Evolutionary conservation across 1,140 invertebrate species (phyloP).

Genomic region (Mesaphorura yosii): DNA sequence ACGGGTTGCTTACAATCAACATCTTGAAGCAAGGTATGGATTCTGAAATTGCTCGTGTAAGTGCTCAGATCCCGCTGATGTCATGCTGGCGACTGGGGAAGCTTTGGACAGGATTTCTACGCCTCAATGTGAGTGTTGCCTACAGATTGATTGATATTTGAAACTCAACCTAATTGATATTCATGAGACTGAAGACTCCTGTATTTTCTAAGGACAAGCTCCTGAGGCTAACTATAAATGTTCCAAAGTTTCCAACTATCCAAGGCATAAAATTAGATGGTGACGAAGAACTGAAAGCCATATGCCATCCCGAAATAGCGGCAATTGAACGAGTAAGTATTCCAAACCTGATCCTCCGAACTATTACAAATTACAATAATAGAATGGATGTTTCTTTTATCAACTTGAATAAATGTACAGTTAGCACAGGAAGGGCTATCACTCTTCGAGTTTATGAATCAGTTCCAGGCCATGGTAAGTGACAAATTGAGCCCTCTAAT

Average conservation of each 20-base stretch:
- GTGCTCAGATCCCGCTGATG: conserved; percentile 8
- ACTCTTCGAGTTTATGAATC: background rate
- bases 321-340: background rate
- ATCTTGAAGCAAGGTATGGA: no score
- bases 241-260: conserved; percentile 7
- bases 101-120: conserved; percentile 12
- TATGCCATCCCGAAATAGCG: background rate
- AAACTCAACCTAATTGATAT: background rate
- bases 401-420: background rate
- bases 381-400: background rate
- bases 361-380: no score
- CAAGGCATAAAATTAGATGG: background rate
- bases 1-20: no score
- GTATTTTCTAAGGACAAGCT: no score
- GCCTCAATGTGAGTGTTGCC: background rate
- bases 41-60: no score
- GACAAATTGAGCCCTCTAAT: no score
- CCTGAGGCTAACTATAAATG: conserved; percentile 3
- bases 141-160: background rate
- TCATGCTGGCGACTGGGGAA: background rate
- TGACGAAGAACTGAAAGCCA: background rate
- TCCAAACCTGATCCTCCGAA: background rate
- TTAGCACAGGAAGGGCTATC: background rate
- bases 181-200: no score
- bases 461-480: background rate